phyloP scores from a whole-genome alignment of 2,113 vertebrate genomes.

The Panthera uncia region DNA sequence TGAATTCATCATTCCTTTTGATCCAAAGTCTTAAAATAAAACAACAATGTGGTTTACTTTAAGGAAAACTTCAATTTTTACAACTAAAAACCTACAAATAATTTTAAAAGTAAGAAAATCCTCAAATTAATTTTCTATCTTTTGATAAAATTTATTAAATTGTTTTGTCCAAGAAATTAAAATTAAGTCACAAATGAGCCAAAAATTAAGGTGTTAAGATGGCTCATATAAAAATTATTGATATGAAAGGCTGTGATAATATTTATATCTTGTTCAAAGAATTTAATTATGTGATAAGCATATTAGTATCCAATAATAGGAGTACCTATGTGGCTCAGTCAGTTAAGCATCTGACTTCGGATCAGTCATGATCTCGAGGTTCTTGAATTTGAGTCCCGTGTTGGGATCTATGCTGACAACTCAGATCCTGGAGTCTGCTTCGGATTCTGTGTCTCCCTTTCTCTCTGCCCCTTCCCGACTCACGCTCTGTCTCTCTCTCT shows the following conservation, averaged over 20 bases:
- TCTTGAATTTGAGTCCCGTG: too few relatives aligned
- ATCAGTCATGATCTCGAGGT: too few relatives aligned
- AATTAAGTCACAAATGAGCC: not conserved
- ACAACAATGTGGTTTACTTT: not conserved
- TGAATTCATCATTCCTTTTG: constrained; percentile 34
- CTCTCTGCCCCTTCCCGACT: too few relatives aligned
- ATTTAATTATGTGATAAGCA: not conserved
- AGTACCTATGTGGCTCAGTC: too few relatives aligned
- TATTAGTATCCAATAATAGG: not conserved
- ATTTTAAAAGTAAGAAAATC: not conserved
- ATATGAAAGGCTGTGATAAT: not conserved
- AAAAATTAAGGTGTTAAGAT: not conserved
- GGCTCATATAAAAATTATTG: not conserved
- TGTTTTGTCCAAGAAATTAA: constrained; percentile 8
- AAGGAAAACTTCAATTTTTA: not conserved
- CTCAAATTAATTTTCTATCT: not conserved
- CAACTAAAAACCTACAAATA: not conserved
- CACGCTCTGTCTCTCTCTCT: too few relatives aligned
- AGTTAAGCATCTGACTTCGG: too few relatives aligned
- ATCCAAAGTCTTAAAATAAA: constrained; percentile 53
- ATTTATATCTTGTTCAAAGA: constrained; percentile 2
- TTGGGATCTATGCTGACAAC: too few relatives aligned
- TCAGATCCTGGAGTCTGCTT: too few relatives aligned
- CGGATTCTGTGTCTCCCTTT: too few relatives aligned
- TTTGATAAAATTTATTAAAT: not conserved